Conservation (phyloP, 2,113 vertebrate species). For the Tyto alba region DNA sequence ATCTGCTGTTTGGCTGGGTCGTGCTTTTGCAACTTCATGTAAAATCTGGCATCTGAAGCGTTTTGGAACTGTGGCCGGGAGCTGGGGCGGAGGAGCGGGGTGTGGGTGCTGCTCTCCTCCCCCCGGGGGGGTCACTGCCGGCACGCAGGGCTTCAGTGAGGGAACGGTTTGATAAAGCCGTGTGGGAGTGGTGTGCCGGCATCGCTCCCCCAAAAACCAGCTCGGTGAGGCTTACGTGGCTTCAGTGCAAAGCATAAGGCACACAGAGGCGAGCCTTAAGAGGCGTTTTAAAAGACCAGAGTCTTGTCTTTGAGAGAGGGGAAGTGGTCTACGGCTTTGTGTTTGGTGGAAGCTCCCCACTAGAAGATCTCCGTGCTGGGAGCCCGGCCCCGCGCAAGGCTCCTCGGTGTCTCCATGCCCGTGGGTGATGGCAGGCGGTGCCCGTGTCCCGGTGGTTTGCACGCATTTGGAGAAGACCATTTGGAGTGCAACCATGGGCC, state of each 20-base stretch:
- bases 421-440: background rate
- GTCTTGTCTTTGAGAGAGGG: background rate
- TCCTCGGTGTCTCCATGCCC: fast-evolving
- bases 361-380: background rate
- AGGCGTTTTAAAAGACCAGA: background rate
- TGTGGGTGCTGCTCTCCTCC: too few species aligned
- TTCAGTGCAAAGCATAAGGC: background rate
- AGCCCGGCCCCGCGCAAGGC: fast-evolving
- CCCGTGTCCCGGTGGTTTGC: fast-evolving
- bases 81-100: background rate
- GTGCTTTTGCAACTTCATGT: background rate
- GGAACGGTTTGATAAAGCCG: too few species aligned
- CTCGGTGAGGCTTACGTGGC: fast-evolving
- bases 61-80: background rate
- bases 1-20: background rate
- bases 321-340: fast-evolving
- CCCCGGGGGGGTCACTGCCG: background rate
- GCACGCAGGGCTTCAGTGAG: background rate
- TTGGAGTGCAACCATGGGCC: too few species aligned
- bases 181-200: background rate
- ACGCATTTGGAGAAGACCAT: too few species aligned
- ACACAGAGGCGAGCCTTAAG: background rate
- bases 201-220: background rate
- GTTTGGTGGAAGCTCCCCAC: background rate
- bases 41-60: background rate